Percentiles rank a stretch among this genome's conserved stretches.
Evolutionary conservation across 2,888 invertebrate species (phyloP).

Genomic region (Oxyscelio sp.): DNA sequence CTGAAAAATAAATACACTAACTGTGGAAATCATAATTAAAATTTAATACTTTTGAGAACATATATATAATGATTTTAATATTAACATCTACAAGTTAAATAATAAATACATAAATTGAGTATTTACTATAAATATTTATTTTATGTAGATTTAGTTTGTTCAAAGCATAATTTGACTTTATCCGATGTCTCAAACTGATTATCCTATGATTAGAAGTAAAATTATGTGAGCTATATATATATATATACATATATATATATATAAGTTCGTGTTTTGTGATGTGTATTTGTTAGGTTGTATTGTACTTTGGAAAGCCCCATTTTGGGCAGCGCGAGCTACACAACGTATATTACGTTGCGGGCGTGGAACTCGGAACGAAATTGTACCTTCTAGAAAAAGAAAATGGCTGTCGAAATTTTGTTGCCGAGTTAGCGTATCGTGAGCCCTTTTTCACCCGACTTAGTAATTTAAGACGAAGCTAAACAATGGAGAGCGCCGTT

Average conservation of each 20-base stretch:
- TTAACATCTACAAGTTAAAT: too few species aligned
- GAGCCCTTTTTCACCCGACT: constrained; percentile 27
- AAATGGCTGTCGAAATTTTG: background rate
- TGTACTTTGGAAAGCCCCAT: constrained; percentile 25
- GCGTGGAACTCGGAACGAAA: background rate
- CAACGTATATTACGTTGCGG: background rate
- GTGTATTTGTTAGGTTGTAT: constrained; percentile 68
- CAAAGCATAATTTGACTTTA: too few species aligned
- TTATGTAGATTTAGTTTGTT: too few species aligned
- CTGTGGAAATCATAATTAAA: too few species aligned
- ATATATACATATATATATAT: constrained; percentile 45
- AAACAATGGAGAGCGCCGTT: background rate
- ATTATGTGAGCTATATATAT: too few species aligned
- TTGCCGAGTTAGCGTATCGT: background rate
- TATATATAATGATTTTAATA: too few species aligned
- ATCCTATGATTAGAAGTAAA: too few species aligned
- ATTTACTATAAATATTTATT: too few species aligned
- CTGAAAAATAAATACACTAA: too few species aligned
- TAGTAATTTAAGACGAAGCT: constrained; percentile 1
- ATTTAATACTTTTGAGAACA: too few species aligned
- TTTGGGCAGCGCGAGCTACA: background rate
- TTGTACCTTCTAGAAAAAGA: background rate
- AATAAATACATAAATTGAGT: too few species aligned
- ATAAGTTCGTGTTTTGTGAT: constrained; percentile 67
- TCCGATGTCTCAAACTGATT: too few species aligned